Evolutionary conservation across 35 echinoderm and acorn worm species (phyloP).

Genomic region (Eucidaris tribuloides): DNA sequence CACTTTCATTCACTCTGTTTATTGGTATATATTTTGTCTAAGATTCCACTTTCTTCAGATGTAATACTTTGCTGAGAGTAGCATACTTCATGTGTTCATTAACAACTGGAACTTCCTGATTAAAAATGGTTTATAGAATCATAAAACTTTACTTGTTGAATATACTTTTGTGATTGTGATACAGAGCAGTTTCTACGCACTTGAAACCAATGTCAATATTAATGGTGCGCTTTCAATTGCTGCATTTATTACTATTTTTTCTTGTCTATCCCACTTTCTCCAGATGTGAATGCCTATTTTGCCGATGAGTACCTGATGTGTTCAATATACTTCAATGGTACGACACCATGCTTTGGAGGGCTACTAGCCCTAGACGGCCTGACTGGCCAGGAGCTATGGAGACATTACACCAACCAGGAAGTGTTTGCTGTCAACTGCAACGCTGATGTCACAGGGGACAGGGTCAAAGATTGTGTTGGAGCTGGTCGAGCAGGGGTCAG

Average conservation of each 20-base stretch:
- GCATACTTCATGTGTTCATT: too few relatives aligned
- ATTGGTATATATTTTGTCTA: too few relatives aligned
- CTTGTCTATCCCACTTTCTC: background rate
- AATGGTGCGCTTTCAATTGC: background rate
- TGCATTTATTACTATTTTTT: background rate
- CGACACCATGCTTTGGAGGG: conserved; percentile 76
- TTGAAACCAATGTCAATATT: background rate
- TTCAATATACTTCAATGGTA: conserved; percentile 67
- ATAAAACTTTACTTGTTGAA: background rate
- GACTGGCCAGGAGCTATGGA: conserved; percentile 81
- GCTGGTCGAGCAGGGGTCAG: conserved; percentile 83
- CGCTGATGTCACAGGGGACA: conserved; percentile 70
- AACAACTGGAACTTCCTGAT: background rate
- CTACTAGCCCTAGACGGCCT: conserved; percentile 74
- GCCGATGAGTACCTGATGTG: conserved; percentile 76
- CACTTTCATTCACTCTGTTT: too few relatives aligned
- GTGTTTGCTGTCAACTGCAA: conserved; percentile 96
- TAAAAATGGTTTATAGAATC: background rate
- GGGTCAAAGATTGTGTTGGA: conserved; percentile 73
- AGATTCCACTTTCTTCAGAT: too few relatives aligned
- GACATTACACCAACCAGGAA: conserved; percentile 61
- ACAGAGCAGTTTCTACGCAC: background rate
- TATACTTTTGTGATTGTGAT: background rate
- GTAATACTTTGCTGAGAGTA: too few relatives aligned
- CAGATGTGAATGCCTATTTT: conserved; percentile 72